Conservation (phyloP, 2,888 invertebrate genomes). For the Tipula unca region DNA sequence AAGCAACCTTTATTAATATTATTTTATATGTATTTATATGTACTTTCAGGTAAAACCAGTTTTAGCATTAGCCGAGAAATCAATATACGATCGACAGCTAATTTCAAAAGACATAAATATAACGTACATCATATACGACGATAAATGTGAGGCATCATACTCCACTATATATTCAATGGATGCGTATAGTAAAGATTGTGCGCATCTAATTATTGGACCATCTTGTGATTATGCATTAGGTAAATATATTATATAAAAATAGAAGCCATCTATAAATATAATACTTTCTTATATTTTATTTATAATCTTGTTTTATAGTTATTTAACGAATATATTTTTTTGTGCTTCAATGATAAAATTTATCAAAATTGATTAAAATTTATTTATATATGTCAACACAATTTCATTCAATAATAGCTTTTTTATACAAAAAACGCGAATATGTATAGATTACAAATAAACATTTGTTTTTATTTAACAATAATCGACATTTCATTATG, state of each 20-base stretch:
- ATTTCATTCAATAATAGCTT: not conserved
- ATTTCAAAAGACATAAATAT: constrained; percentile 53
- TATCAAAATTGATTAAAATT: not conserved
- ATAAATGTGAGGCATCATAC: constrained; percentile 63
- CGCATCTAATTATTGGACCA: constrained; percentile 72
- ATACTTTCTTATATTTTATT: not conserved
- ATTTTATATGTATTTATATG: not conserved
- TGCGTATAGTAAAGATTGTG: constrained; percentile 59
- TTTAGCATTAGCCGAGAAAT: constrained; percentile 51
- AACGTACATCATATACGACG: constrained; percentile 56
- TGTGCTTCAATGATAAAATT: not conserved
- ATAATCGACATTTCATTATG: not conserved
- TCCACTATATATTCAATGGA: constrained; percentile 65
- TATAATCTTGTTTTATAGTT: not conserved
- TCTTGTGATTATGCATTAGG: constrained; percentile 74
- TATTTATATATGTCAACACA: not conserved
- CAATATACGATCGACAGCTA: constrained; percentile 44
- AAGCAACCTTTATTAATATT: not conserved
- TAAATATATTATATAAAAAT: constrained; percentile 42
- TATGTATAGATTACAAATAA: not conserved
- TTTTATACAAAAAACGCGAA: not conserved
- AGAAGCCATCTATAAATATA: not conserved
- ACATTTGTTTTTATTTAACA: not conserved
- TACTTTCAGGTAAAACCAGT: constrained; percentile 50
- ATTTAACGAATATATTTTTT: not conserved